Evolutionary conservation across 2,113 vertebrate genomes (phyloP).

Genomic region (Tragelaphus buxtoni): DNA sequence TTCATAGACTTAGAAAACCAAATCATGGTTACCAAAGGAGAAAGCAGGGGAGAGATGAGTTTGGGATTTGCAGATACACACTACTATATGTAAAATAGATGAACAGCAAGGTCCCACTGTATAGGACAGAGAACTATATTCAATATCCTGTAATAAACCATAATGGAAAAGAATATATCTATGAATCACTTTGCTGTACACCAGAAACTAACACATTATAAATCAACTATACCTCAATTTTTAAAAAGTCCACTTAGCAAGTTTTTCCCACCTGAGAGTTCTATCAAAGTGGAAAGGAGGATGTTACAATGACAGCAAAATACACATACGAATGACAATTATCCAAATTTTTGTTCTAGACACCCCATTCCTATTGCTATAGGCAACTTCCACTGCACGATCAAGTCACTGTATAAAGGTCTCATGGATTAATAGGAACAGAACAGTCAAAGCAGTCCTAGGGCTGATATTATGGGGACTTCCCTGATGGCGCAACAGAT

Average conservation of each 20-base stretch:
- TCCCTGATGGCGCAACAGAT: not conserved
- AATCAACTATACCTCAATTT: not conserved
- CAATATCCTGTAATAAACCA: not conserved
- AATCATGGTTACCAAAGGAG: not conserved
- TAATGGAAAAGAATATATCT: not conserved
- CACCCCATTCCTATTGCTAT: not conserved
- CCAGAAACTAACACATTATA: not conserved
- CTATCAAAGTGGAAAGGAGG: not conserved
- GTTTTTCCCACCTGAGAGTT: not conserved
- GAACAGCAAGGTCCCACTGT: not conserved
- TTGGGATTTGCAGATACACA: not conserved
- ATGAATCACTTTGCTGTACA: not conserved
- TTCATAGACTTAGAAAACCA: not conserved
- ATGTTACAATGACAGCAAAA: not conserved
- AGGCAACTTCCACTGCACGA: not conserved
- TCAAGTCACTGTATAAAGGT: not conserved
- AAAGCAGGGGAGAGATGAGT: not conserved
- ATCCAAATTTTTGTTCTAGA: not conserved
- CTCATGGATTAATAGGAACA: not conserved
- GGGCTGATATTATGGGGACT: not conserved
- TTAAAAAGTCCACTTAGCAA: not conserved
- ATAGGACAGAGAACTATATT: not conserved
- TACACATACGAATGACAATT: not conserved
- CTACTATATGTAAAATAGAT: not conserved
- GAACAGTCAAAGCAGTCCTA: not conserved